Base-by-base conservation (phyloP, 2,797 vertebrate species). In the Bovichtus diacanthus region DNA sequence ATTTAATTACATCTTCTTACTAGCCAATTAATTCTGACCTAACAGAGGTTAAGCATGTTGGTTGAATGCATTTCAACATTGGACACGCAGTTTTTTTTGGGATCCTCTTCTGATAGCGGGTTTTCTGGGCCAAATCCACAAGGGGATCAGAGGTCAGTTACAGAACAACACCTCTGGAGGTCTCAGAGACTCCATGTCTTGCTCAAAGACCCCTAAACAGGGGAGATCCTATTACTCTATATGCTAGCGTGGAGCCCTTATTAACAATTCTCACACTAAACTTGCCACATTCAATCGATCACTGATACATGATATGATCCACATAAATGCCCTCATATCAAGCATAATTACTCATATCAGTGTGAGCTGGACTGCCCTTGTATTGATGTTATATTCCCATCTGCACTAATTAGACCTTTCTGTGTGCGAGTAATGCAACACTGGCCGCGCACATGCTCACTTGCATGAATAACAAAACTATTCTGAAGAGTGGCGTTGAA, bases 381-480 rank as follows among this genome's bases (percentile, higher is more conserved):
- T 79, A 80, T 88, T 71, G 75, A 89, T 64, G 75, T 75, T 75
- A 53, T 74, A 87, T 87, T 85, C 84, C 87, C 84, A 81, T 75
- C 80, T 87, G 78, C 67, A 83, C 87, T 82, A 84, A 92, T 92
- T 86, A 90, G 72, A 83, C 64, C 21, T 80, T 64, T 64, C 67
- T 80, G 79, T 80, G 63, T 47, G 53, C 10, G 6, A 60, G 76
- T 67, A 79, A 87, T 74, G 64, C 64, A 80, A 80, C 80, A 74
- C 46, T 29, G 77, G 56, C 58, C 21, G 68, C 18, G 44, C 70
- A 79, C 74, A 65, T 25, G 62, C 78, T 80, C 73, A 55, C 70
- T 66, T 67, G 65, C 63, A 84, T 79, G 50, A 81, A 85, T 72
- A 87, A 77, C 70, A 55, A 60, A 78, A 43, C 49, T 29, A 15